Base-by-base conservation (phyloP, 2,888 invertebrate species). In the Andrena bucephala region DNA sequence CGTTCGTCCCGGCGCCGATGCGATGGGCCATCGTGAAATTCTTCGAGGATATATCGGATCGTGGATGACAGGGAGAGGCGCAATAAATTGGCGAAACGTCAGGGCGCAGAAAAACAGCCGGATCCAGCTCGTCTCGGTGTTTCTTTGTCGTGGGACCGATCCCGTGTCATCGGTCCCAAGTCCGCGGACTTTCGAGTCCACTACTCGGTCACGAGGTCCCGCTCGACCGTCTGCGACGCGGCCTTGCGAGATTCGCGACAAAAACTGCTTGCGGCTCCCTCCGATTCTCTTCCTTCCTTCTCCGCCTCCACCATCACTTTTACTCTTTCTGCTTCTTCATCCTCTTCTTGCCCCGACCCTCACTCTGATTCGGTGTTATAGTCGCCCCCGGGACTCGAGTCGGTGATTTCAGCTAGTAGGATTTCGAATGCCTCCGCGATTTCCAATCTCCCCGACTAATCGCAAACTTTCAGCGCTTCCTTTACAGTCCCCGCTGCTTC, bases 191-290 rank as follows among this genome's bases (percentile, higher is more conserved):
- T 59, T 80, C 70, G 84, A 81, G 71, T 57, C 85, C 82, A 75
- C 77, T 70, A 79, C 88, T 89, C 86, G 87, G 87, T 82, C 87
- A 85, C 79, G 83, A 82, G 84, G 85, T 83, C 85, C 81, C 79
- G 81, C 66, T 85, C 82, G 84, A 86, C 86, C 79, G 89, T 86
- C 89, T 88, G 77, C 87, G 85, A 83, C 83, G 83, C 85, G 87
- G 85, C 88, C 89, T 90, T 89, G 90, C 87, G 80, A 85, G 82
- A 85, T 87, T 73, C 85, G 70, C 83, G 75, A 81, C 90, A 90
- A 91, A 90, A 91, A 89, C 83, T 66, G 77, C 86, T 84, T 77
- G 75, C 81, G 72, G 71, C 66, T 83, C 83, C 81, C 88, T 77
- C 69, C 62, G 42, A 42, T 52, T 31, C 79, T 77, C 67, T 57